phyloP scores from a whole-genome alignment of 1,140 invertebrate genomes.

The Batillaria attramentaria region DNA sequence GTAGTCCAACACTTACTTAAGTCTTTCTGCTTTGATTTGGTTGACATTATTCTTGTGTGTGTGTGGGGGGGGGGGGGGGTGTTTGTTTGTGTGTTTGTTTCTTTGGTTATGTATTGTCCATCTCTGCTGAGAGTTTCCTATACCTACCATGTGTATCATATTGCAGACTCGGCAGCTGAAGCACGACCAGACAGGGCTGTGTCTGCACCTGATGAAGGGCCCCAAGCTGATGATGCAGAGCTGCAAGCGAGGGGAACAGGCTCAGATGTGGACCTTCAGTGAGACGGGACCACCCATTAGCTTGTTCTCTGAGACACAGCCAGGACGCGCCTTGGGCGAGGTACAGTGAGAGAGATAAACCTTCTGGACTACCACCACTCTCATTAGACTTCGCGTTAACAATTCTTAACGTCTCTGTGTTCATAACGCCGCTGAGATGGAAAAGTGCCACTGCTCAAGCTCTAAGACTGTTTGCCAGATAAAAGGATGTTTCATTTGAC shows the following conservation, averaged over 20 bases:
- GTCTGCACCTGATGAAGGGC: slow-evolving; percentile 52
- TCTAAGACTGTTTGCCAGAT: too few species aligned
- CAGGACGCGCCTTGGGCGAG: too few species aligned
- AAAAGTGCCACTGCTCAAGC: too few species aligned
- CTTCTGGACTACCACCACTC: too few species aligned
- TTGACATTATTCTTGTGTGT: background rate
- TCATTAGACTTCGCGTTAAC: too few species aligned
- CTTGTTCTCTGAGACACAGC: too few species aligned
- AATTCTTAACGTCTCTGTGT: too few species aligned
- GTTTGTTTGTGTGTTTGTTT: background rate
- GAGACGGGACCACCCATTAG: slow-evolving; percentile 13
- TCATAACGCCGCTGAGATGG: too few species aligned
- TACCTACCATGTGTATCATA: background rate
- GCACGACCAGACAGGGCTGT: slow-evolving; percentile 52
- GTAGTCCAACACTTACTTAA: too few species aligned
- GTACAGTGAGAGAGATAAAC: too few species aligned
- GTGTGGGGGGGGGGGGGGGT: background rate
- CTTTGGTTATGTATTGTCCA: background rate
- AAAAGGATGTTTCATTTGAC: too few species aligned
- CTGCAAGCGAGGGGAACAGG: slow-evolving; percentile 38
- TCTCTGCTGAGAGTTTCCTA: background rate
- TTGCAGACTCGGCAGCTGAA: slow-evolving; percentile 35
- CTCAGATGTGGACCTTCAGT: slow-evolving; percentile 58
- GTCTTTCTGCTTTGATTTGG: too few species aligned
- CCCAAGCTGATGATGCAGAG: slow-evolving; percentile 47